Conservation (phyloP, 2,888 invertebrate genomes). For the Morinoia aosen region DNA sequence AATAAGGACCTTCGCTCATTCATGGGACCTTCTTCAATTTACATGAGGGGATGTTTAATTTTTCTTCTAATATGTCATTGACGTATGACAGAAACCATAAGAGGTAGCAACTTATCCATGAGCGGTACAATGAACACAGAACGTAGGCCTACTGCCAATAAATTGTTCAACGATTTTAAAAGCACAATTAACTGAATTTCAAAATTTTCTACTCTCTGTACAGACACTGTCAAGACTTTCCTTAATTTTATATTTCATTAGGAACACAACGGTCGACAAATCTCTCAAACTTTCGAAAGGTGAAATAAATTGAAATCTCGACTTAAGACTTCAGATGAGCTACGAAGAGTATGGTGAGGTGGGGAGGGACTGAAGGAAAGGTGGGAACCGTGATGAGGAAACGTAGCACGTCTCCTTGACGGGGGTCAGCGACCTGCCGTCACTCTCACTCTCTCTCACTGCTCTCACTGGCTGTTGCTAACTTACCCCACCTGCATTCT, state of each 20-base stretch:
- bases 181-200: too few species aligned
- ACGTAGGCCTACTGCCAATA: too few species aligned
- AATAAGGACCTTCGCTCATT: neutral
- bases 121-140: too few species aligned
- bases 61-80: too few species aligned
- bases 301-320: neutral
- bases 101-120: too few species aligned
- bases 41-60: neutral
- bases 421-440: neutral
- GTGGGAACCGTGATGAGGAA: neutral
- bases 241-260: neutral
- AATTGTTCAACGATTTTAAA: too few species aligned
- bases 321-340: neutral
- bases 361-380: neutral
- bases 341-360: neutral
- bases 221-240: neutral
- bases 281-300: neutral
- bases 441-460: conserved; percentile 19
- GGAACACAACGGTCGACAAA: neutral
- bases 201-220: too few species aligned
- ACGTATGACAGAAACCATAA: too few species aligned
- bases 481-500: neutral
- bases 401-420: neutral
- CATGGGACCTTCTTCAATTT: neutral
- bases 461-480: neutral